These are phyloP conservation scores for Mystacornis crossleyi DNA, from an alignment of 2,113 vertebrate genomes.

Conservation along the genomic window DNA sequence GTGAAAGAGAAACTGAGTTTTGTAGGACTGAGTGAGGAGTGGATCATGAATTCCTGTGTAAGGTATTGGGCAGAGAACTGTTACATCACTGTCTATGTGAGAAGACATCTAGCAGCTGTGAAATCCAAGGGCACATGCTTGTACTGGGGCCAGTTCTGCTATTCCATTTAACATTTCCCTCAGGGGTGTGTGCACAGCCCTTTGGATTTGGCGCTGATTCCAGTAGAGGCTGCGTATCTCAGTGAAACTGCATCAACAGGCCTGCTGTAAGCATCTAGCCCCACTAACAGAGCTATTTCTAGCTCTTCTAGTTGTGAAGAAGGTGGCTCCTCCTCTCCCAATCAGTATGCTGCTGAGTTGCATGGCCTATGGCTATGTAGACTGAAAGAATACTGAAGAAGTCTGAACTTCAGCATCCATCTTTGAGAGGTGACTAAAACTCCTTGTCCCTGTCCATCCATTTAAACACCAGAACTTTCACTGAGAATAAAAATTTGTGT, in stretches of 20 bases:
- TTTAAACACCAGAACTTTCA: background rate
- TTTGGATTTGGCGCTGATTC: background rate
- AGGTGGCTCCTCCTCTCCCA: background rate
- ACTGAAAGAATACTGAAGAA: background rate
- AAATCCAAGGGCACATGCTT: accelerated
- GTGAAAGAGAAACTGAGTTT: background rate
- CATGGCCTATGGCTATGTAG: background rate
- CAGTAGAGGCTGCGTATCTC: background rate
- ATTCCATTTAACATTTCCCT: background rate
- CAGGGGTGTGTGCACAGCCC: accelerated
- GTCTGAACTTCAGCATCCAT: background rate
- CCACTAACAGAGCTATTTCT: background rate
- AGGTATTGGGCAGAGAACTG: background rate
- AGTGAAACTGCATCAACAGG: background rate
- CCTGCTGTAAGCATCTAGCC: background rate
- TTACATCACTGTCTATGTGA: background rate
- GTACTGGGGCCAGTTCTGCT: background rate
- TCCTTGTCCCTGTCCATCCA: background rate
- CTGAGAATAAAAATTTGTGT: background rate
- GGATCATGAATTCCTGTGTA: background rate
- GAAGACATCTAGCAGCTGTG: background rate
- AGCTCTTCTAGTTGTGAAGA: background rate
- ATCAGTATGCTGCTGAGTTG: background rate
- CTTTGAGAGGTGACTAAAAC: background rate
- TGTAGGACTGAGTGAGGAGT: background rate